Conservation (phyloP, 2,797 vertebrate species). For the Cryptoprocta ferox region DNA sequence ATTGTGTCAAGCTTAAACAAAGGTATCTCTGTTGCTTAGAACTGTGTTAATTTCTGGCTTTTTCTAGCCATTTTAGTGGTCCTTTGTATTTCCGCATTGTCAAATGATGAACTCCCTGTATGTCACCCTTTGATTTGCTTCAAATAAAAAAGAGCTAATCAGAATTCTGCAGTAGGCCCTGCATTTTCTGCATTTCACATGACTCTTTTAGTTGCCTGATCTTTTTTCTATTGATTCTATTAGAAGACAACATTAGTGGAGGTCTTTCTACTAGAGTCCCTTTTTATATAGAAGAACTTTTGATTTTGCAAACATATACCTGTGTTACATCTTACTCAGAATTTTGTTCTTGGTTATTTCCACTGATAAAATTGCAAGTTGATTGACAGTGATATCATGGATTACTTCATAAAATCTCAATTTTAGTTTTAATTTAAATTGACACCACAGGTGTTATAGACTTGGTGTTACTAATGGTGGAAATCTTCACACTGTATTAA, state of each 20-base stretch:
- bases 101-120: neutral
- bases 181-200: neutral
- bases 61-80: neutral
- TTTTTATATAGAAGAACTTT: neutral
- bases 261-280: neutral
- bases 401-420: neutral
- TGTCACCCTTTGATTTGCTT: neutral
- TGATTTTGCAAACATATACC: neutral
- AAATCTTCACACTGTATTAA: neutral
- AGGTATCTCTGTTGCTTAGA: neutral
- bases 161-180: neutral
- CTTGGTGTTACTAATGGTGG: neutral
- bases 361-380: neutral
- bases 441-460: neutral
- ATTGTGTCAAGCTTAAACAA: neutral
- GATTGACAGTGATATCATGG: neutral
- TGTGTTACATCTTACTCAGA: neutral
- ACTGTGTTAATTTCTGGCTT: neutral
- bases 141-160: neutral
- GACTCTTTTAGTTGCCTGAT: neutral
- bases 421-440: constrained; percentile 22
- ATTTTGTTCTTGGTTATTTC: neutral
- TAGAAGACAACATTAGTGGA: neutral
- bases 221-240: neutral
- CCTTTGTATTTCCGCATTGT: neutral